phyloP scores from a whole-genome alignment of 2,888 invertebrate genomes.

The Tipula confusa region DNA sequence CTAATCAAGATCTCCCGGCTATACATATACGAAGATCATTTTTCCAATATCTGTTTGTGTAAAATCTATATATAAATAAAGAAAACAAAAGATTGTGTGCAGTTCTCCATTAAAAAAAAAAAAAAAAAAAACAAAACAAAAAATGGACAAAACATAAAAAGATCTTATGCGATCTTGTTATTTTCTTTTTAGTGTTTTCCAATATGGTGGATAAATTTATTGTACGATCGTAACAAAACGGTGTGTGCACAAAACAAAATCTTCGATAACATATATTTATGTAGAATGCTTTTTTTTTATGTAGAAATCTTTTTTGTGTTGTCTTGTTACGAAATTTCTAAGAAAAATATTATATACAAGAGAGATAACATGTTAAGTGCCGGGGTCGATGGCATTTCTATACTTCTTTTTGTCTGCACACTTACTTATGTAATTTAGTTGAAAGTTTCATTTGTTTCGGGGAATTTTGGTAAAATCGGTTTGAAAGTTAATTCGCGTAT shows the following conservation, averaged over 20 bases:
- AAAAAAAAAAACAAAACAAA: neutral
- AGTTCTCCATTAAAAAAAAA: neutral
- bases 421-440: neutral
- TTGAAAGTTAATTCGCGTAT: neutral
- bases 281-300: slow-evolving; percentile 9
- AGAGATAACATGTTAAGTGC: slow-evolving; percentile 3
- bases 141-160: neutral
- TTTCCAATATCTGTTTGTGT: neutral
- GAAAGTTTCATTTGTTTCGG: neutral
- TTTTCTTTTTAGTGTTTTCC: neutral
- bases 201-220: neutral
- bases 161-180: neutral
- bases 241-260: neutral
- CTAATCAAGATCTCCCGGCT: neutral
- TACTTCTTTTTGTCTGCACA: neutral
- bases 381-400: neutral
- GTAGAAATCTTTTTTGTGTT: slow-evolving; percentile 17
- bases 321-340: slow-evolving; percentile 14
- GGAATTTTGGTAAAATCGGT: neutral
- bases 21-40: neutral
- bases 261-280: slow-evolving; percentile 12
- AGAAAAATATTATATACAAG: slow-evolving; percentile 12
- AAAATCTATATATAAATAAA: neutral
- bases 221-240: neutral
- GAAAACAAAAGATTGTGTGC: slow-evolving; percentile 14